Evolutionary conservation across 2,113 vertebrate species (phyloP).

Genomic region (Triplophysa siluroides): DNA sequence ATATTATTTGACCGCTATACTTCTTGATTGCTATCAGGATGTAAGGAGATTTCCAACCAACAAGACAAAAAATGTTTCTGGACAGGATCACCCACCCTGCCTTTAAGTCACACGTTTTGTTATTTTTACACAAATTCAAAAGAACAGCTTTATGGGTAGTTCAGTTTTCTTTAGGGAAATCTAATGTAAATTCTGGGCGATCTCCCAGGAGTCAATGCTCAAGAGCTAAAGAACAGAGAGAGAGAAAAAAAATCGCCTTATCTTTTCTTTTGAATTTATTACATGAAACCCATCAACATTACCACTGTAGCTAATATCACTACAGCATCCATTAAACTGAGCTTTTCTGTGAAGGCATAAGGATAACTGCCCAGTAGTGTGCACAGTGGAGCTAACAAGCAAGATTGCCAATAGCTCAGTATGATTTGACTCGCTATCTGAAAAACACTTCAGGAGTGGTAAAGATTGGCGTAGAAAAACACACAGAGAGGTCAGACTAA

Average conservation of each 20-base stretch:
- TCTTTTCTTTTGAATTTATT: constrained; percentile 61
- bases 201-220: background rate
- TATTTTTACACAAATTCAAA: no score
- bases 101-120: no score
- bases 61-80: no score
- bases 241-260: background rate
- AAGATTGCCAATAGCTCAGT: constrained; percentile 49
- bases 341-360: constrained; percentile 37
- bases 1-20: no score
- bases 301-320: constrained; percentile 70
- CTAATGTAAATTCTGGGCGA: background rate
- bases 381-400: constrained; percentile 55
- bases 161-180: constrained; percentile 18
- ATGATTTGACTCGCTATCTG: constrained; percentile 51
- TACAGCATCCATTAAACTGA: constrained; percentile 67
- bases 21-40: no score
- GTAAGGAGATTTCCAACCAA: no score
- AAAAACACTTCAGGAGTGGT: constrained; percentile 51
- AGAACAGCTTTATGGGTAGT: constrained; percentile 5
- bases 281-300: constrained; percentile 67
- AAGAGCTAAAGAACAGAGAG: background rate
- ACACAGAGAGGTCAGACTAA: constrained; percentile 51
- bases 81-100: no score
- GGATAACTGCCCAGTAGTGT: constrained; percentile 55
- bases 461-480: constrained; percentile 29